Base-by-base conservation (phyloP, 2,888 invertebrate genomes). In the Zele albiditarsus region DNA sequence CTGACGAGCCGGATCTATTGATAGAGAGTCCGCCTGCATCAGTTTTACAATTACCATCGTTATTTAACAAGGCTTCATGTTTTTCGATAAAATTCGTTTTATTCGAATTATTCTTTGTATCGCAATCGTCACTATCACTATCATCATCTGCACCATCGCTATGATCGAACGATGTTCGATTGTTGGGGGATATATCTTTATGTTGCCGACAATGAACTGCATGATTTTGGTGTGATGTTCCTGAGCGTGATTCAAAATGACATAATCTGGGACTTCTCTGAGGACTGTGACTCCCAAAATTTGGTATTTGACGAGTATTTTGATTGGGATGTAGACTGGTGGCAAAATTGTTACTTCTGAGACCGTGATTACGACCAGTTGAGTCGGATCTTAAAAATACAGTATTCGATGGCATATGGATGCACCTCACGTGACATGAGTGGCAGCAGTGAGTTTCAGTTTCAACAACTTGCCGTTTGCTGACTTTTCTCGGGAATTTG, bases 351-450 rank as follows among this genome's bases (percentile, higher is more conserved):
- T 83, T 79, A 57, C 88, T 75, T 58, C 88, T 79, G 0, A 86
- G 83, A 69, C 88, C 87, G 4, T 83, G 60, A 38, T 87, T 85
- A 3, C 89, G 84, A 74, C 89, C 89, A 1, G 83, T 87, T 3
- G 89, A 89, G 65, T 88, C 89, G 2, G 89, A 89, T 23, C 89
- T 82, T 14, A 89, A 89, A 71, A 87, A 88, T 49, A 87, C 88
- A 20, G 85, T 87, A 72, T 88, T 88, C 6, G 85, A 77, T 27
- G 82, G 76, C 31, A 78, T 31, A 42, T 76, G 77, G 14, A 75
- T 58, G 31, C 74, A 77, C 0, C 73, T 42, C n/a, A 77, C 76
- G 58, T 77, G 75, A 46, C 77, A 78, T 14, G 76, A 69, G 53
- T 77, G 72, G 58, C 78, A n/a, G 20, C 38, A 33, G n/a, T 73